Evolutionary conservation across 1,140 invertebrate genomes (phyloP).

Genomic region (Scaptodrosophila lebanonensis): DNA sequence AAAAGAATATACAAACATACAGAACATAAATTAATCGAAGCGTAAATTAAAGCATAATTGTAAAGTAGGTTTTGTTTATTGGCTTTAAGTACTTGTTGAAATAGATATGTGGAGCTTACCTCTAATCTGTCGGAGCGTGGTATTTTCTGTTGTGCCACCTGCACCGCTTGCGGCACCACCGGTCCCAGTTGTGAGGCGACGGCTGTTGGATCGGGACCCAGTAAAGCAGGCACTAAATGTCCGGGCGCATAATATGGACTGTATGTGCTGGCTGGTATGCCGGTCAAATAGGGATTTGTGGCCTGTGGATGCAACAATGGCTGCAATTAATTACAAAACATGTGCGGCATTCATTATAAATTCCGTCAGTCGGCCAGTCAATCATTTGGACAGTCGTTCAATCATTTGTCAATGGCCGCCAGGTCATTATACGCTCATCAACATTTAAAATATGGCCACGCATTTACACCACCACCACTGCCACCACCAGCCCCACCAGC

Average conservation of each 20-base stretch:
- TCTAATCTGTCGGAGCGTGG: conserved; percentile 96
- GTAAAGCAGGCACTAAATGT: conserved; percentile 90
- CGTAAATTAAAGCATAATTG: conserved; percentile 18
- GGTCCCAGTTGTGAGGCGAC: conserved; percentile 86
- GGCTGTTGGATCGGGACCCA: conserved; percentile 86
- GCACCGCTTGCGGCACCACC: conserved; percentile 89
- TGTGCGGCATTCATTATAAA: conserved; percentile 5
- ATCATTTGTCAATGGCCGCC: not conserved
- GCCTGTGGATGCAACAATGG: conserved; percentile 80
- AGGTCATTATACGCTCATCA: not conserved
- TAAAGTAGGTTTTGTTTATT: conserved; percentile 11
- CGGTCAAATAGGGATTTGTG: conserved; percentile 92
- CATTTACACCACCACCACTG: conserved; percentile 23
- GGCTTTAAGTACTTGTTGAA: conserved; percentile 5
- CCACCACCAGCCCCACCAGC: too few relatives aligned
- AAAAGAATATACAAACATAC: conserved; percentile 31
- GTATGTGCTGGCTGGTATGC: conserved; percentile 90
- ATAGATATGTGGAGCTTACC: conserved; percentile 81
- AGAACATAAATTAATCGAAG: conserved; percentile 33
- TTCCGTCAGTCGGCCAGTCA: conserved; percentile 14
- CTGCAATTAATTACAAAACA: conserved; percentile 49
- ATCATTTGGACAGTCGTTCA: not conserved
- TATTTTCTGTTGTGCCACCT: conserved; percentile 92
- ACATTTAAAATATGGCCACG: not conserved
- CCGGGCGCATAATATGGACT: conserved; percentile 92